Evolutionary conservation across 23 tunicate species (phyloP).

Genomic region (Styela plicata): DNA sequence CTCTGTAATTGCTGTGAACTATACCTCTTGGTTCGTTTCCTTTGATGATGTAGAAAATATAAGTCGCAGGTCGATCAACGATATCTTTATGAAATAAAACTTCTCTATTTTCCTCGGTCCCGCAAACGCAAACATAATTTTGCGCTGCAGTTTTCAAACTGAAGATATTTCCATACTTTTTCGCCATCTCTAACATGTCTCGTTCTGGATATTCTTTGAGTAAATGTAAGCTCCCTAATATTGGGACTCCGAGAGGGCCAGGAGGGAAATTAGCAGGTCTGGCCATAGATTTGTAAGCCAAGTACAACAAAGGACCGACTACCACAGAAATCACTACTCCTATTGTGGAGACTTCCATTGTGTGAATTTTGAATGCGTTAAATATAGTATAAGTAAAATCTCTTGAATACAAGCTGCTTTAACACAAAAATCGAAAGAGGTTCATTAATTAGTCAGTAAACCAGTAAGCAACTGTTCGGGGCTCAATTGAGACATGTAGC

Average conservation of each 20-base stretch:
- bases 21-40: not conserved
- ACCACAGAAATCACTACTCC: not conserved
- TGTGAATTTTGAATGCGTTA: too few relatives aligned
- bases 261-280: not conserved
- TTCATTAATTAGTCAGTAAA: too few relatives aligned
- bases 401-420: too few relatives aligned
- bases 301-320: not conserved
- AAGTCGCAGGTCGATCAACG: not conserved
- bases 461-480: too few relatives aligned
- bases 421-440: too few relatives aligned
- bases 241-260: not conserved
- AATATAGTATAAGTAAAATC: too few relatives aligned
- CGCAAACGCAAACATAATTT: not conserved
- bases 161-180: not conserved
- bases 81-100: not conserved
- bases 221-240: not conserved
- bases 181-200: not conserved
- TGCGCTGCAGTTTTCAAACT: not conserved
- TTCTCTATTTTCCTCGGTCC: not conserved
- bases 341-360: not conserved
- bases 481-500: too few relatives aligned
- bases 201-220: not conserved
- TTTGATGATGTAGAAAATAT: not conserved
- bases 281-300: not conserved
- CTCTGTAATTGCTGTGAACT: not conserved